Conservation (phyloP, 2,888 invertebrate genomes). For the Drosophila vallismaia region DNA sequence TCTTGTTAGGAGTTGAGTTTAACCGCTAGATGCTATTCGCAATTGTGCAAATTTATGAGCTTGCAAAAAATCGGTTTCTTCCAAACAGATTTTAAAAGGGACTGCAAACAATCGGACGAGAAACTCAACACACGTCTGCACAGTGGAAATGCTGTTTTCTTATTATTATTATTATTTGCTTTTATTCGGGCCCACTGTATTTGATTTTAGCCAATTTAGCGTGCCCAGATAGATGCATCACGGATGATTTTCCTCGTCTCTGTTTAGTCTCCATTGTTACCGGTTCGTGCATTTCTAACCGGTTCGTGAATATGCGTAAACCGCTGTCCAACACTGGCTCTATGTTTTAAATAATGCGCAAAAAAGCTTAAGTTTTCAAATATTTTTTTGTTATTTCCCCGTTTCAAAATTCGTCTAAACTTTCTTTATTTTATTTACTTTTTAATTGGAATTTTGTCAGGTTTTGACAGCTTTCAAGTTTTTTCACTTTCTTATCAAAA, state of each 20-base stretch:
- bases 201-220: not conserved
- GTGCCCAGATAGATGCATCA: not conserved
- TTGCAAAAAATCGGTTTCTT: conserved; percentile 10
- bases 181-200: not conserved
- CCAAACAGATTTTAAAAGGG: not conserved
- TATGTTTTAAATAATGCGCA: no score
- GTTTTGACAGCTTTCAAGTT: no score
- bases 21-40: conserved; percentile 32
- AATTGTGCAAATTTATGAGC: not conserved
- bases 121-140: conserved; percentile 2
- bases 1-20: conserved; percentile 37
- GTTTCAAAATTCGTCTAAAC: no score
- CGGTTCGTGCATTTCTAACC: not conserved
- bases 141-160: not conserved
- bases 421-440: no score
- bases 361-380: no score
- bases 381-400: no score
- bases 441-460: no score
- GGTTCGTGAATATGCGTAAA: not conserved
- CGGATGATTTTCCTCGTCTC: no score
- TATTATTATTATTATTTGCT: not conserved
- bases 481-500: no score
- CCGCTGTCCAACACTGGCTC: no score
- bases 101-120: not conserved
- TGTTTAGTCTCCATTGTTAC: not conserved